Evolutionary conservation across 2,113 vertebrate genomes (phyloP).

Genomic region (Pampusana beccarii): DNA sequence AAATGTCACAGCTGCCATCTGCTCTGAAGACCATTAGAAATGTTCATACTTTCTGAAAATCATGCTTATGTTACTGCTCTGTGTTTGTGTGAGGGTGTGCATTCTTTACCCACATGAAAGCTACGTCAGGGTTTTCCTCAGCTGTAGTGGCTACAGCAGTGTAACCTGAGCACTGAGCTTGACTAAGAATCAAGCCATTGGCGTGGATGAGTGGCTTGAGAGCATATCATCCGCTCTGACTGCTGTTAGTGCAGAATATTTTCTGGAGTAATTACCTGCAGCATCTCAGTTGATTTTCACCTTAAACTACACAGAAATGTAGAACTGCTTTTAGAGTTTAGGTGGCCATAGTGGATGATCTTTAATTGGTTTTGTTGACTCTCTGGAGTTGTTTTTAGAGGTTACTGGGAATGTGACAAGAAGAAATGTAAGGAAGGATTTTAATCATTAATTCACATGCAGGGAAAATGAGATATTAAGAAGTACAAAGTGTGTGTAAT

Average conservation of each 20-base stretch:
- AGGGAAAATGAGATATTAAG: background rate
- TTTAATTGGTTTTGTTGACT: background rate
- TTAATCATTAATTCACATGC: background rate
- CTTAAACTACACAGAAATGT: background rate
- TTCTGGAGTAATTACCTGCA: background rate
- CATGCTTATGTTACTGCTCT: background rate
- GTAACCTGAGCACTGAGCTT: background rate
- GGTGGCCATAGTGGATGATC: background rate
- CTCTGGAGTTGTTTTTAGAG: background rate
- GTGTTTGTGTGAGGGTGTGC: background rate
- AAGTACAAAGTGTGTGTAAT: background rate
- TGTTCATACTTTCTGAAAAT: background rate
- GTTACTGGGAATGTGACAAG: background rate
- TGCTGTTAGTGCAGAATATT: background rate
- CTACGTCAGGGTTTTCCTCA: background rate
- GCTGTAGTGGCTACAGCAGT: background rate
- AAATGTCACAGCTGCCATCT: background rate
- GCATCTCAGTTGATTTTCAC: background rate
- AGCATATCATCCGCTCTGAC: accelerated
- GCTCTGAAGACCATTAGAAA: background rate
- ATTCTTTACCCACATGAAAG: accelerated
- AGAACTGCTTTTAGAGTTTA: background rate
- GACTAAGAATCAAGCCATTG: background rate
- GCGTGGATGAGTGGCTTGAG: background rate
- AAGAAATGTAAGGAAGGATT: background rate